phyloP scores from a whole-genome alignment of 2,888 invertebrate genomes.

The Rhopalosiphum nymphaeae region DNA sequence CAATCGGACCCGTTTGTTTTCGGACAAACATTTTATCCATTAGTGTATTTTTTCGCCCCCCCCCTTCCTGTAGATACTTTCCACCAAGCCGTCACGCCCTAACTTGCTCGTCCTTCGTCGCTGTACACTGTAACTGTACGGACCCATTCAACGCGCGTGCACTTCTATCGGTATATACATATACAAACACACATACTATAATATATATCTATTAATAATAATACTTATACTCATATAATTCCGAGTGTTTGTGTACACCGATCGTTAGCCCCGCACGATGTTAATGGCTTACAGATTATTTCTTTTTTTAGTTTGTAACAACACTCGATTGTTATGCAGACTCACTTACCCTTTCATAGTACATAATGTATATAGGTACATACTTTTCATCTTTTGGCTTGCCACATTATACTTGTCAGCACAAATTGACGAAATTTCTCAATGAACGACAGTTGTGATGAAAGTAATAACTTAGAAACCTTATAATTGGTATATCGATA shows the following conservation, averaged over 20 bases:
- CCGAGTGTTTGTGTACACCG: not conserved
- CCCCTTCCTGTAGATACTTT: not conserved
- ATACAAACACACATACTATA: not conserved
- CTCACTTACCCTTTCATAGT: not conserved
- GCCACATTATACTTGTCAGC: not conserved
- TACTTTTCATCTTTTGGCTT: not conserved
- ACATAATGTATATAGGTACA: not conserved
- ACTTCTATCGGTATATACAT: not conserved
- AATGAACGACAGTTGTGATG: not conserved
- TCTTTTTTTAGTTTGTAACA: conserved; percentile 33
- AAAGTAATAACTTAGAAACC: not conserved
- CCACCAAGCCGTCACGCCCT: not conserved
- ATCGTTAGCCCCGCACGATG: conserved; percentile 30
- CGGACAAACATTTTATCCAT: conserved; percentile 65
- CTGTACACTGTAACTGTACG: not conserved
- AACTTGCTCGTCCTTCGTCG: not conserved
- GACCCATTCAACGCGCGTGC: conserved; percentile 35
- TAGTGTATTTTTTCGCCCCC: conserved; percentile 47
- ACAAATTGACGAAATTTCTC: not conserved
- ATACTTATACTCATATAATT: not conserved
- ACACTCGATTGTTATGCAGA: conserved; percentile 35
- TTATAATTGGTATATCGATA: not conserved
- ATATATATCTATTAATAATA: conserved; percentile 4
- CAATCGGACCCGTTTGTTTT: conserved; percentile 64
- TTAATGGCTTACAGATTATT: conserved; percentile 52